Evolutionary conservation across 2,888 invertebrate genomes (phyloP).

Genomic region (Psylliodes chrysocephalus): DNA sequence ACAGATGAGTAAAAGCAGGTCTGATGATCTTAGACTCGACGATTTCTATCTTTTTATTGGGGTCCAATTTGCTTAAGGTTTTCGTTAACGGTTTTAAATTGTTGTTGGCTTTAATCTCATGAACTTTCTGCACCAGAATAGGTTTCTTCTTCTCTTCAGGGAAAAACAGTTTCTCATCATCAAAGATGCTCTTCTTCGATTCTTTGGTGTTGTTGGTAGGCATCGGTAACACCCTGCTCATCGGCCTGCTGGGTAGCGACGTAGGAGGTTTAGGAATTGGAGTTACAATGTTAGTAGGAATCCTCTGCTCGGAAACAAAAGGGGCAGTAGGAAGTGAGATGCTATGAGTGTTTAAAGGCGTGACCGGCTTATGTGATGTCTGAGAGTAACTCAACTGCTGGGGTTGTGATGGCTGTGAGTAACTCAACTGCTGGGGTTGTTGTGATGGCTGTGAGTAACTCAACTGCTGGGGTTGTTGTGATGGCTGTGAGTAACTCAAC

Average conservation of each 20-base stretch:
- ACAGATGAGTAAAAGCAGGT: slow-evolving; percentile 23
- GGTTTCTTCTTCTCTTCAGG: slow-evolving; percentile 64
- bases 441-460: slow-evolving; percentile 50
- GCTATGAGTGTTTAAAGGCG: slow-evolving; percentile 64
- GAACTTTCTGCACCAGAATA: slow-evolving; percentile 58
- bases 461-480: slow-evolving; percentile 48
- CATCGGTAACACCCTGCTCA: slow-evolving; percentile 82
- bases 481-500: slow-evolving; percentile 49
- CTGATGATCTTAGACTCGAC: slow-evolving; percentile 47
- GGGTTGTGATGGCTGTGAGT: slow-evolving; percentile 47
- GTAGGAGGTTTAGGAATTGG: slow-evolving; percentile 69
- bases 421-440: slow-evolving; percentile 49
- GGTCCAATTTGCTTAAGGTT: slow-evolving; percentile 35
- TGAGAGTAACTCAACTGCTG: slow-evolving; percentile 51
- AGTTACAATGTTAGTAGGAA: slow-evolving; percentile 78
- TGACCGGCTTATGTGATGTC: slow-evolving; percentile 44
- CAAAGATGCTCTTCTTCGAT: slow-evolving; percentile 63
- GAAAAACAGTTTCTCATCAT: slow-evolving; percentile 67
- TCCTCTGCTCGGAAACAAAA: slow-evolving; percentile 67
- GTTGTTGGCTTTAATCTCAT: slow-evolving; percentile 43
- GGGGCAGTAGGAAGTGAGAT: slow-evolving; percentile 71
- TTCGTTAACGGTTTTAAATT: slow-evolving; percentile 34
- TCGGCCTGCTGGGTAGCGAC: slow-evolving; percentile 69
- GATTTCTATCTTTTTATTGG: slow-evolving; percentile 45
- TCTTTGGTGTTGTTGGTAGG: slow-evolving; percentile 71